Evolutionary conservation across 2,113 vertebrate species (phyloP).

Genomic region (Gnathonemus longibarbis): DNA sequence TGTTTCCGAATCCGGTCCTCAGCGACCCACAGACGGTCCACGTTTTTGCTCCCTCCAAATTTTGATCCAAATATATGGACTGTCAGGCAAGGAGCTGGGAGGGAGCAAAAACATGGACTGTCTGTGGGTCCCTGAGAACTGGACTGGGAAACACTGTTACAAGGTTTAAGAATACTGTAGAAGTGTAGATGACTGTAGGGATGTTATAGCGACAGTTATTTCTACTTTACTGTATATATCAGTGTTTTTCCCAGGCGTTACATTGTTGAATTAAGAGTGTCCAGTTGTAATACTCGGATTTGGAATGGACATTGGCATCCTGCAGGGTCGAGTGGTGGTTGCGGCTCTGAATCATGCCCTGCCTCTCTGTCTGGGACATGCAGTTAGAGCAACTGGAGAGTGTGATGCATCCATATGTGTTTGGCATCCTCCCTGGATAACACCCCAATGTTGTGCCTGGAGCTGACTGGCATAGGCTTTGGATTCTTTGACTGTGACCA

Average conservation of each 20-base stretch:
- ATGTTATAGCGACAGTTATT: not conserved
- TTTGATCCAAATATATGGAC: not conserved
- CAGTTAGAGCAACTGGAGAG: not conserved
- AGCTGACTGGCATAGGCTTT: not conserved
- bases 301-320: not conserved
- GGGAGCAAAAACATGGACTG: not conserved
- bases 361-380: not conserved
- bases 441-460: not conserved
- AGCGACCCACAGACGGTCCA: not conserved
- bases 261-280: not conserved
- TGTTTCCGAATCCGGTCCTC: not conserved
- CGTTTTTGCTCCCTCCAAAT: not conserved
- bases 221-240: not conserved
- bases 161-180: not conserved
- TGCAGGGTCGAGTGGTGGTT: not conserved
- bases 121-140: not conserved
- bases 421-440: not conserved
- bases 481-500: not conserved
- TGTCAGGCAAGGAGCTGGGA: not conserved
- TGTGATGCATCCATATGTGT: not conserved
- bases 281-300: not conserved
- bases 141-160: not conserved
- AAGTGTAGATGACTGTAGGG: not conserved
- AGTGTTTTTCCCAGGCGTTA: not conserved
- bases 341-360: not conserved